These are phyloP conservation scores for Rhabdophis nuchalis DNA, from an alignment of 2,797 vertebrate genomes.

Conservation along the genomic window DNA sequence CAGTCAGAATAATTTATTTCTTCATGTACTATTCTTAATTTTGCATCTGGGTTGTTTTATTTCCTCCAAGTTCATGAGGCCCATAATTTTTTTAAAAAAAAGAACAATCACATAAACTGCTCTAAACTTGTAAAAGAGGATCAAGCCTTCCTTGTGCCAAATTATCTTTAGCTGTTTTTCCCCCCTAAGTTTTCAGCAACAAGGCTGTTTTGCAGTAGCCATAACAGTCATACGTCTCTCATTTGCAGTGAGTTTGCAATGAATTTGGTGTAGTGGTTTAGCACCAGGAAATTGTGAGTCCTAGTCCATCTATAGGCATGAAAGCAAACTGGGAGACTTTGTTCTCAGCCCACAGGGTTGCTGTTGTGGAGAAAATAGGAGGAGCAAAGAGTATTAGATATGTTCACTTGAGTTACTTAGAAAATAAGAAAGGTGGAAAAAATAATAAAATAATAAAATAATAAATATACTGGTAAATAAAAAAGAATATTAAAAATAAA, in stretches of 20 bases:
- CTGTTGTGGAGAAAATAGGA: neutral
- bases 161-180: neutral
- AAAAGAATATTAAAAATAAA: too few species aligned
- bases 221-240: neutral
- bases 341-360: neutral
- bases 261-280: neutral
- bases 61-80: neutral
- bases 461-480: too few species aligned
- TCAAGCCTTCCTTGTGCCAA: neutral
- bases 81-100: neutral
- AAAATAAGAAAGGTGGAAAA: neutral
- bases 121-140: neutral
- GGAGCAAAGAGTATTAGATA: neutral
- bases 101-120: neutral
- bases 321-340: neutral
- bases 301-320: neutral
- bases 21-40: neutral
- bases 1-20: neutral
- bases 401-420: neutral
- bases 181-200: neutral
- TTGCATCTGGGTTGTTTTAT: neutral
- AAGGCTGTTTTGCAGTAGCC: neutral
- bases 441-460: too few species aligned
- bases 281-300: neutral
- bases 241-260: neutral